Base-by-base conservation (phyloP, 2,113 vertebrate genomes). In the Recurvirostra avosetta region DNA sequence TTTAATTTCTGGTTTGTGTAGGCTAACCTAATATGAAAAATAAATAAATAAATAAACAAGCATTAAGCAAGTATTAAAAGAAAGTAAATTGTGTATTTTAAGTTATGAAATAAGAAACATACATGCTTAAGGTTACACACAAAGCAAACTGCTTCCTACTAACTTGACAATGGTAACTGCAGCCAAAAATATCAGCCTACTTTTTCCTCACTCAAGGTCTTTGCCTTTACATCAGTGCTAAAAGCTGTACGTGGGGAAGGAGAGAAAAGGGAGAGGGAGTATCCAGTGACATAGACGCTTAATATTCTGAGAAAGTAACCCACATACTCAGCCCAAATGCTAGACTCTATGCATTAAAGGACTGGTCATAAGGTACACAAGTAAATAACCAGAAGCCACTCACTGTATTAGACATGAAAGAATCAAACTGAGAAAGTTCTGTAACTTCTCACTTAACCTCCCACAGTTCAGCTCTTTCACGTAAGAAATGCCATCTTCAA, bases 1-100 rank as follows among this genome's bases (percentile, higher is more conserved):
- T 91, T 98, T 99, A 86, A 99, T 99, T 47, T 99, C 99, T 32
- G 99, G 99, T 62, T 98, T 99, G 90, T 99, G 99, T 92, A 99
- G 98, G 98, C 99, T 99, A 88, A 99, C 97, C 99, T 99, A 90
- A 88, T 81, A 75, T n/a, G 32, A 80, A 84, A 83, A 93, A 90
- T 36, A 63, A 61, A 65, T 45, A 21, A 26, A 62, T 6, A 88
- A 40, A 26, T 56, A 43, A 92, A 40, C 78, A 61, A 92, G 55
- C 29, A 84, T 81, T 43, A 94, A 90, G 23, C 80, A 63, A 92
- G 29, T 55, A 36, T 21, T 53, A 61, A 91, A 90, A 50, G 25
- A 93, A 92, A 79, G 55, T 67, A 88, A 91, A 65, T 15, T 56
- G 77, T 15, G 15, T 84, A 26, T 67, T 80, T 85, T 45, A 84